These are phyloP conservation scores for Battus philenor DNA, from an alignment of 1,140 invertebrate species.

Conservation along the genomic window DNA sequence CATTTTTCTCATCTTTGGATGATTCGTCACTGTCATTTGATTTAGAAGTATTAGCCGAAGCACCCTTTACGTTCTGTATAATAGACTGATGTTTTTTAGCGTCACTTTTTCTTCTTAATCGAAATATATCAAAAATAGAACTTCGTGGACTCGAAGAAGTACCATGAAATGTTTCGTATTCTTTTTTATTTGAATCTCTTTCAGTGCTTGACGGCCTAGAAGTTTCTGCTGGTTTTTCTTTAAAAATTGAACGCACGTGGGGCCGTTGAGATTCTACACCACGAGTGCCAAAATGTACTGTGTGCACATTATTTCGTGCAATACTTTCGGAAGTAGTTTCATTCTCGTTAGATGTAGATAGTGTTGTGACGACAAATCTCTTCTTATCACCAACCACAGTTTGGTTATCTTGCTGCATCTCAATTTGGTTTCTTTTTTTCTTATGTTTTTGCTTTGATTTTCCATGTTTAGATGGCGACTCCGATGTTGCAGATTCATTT, in stretches of 20 bases:
- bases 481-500: slow-evolving; percentile 63
- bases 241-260: slow-evolving; percentile 65
- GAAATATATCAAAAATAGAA: slow-evolving; percentile 72
- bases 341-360: slow-evolving; percentile 51
- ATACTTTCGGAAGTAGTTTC: slow-evolving; percentile 37
- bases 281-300: slow-evolving; percentile 65
- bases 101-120: slow-evolving; percentile 68
- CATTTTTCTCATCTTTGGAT: slow-evolving; percentile 42
- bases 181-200: slow-evolving; percentile 50
- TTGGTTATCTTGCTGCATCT: slow-evolving; percentile 46
- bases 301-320: slow-evolving; percentile 60
- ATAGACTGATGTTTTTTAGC: slow-evolving; percentile 61
- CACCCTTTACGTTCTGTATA: slow-evolving; percentile 48
- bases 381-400: slow-evolving; percentile 59
- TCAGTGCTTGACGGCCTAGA: slow-evolving; percentile 59
- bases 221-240: slow-evolving; percentile 49
- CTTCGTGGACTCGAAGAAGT: slow-evolving; percentile 69
- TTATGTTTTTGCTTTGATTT: slow-evolving; percentile 62
- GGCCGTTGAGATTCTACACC: slow-evolving; percentile 65
- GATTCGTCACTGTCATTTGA: slow-evolving; percentile 41
- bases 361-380: slow-evolving; percentile 65
- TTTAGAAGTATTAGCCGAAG: slow-evolving; percentile 30
- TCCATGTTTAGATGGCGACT: slow-evolving; percentile 52
- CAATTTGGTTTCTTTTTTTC: slow-evolving; percentile 53
- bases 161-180: slow-evolving; percentile 71